These are phyloP conservation scores for Myrmecobius fasciatus DNA, from an alignment of 2,113 vertebrate species.

Conservation along the genomic window DNA sequence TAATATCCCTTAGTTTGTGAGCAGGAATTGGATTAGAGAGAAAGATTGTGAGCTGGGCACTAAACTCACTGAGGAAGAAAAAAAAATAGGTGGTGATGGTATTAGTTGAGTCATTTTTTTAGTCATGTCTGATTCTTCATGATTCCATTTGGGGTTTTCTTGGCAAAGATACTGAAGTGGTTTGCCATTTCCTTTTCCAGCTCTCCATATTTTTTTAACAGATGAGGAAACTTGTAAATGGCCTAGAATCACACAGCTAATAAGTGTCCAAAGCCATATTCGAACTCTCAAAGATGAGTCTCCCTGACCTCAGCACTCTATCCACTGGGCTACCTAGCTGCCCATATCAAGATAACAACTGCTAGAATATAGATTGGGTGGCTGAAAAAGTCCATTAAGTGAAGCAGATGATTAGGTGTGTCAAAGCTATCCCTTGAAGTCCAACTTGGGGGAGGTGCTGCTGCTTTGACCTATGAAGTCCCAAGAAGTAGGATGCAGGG, in stretches of 20 bases:
- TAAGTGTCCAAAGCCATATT: background rate
- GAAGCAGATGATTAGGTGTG: background rate
- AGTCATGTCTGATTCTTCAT: background rate
- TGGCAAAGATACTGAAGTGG: too few relatives aligned
- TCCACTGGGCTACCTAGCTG: background rate
- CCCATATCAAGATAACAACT: background rate
- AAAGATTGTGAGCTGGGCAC: too few relatives aligned
- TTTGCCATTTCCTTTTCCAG: background rate
- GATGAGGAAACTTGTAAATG: background rate
- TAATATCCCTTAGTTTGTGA: too few relatives aligned
- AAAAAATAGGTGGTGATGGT: too few relatives aligned
- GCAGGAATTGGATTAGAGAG: too few relatives aligned
- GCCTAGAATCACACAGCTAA: background rate
- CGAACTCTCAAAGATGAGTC: background rate
- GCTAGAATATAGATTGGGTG: background rate
- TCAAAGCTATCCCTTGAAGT: background rate
- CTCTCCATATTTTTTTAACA: background rate
- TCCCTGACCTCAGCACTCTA: background rate
- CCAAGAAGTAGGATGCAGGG: background rate
- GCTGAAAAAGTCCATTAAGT: background rate
- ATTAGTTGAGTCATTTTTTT: too few relatives aligned
- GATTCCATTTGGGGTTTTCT: background rate
- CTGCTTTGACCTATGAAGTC: background rate
- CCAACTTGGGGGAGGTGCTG: background rate
- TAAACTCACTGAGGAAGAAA: too few relatives aligned